Base-by-base conservation (phyloP, 2,888 invertebrate species). In the Drosophila mercatorum region DNA sequence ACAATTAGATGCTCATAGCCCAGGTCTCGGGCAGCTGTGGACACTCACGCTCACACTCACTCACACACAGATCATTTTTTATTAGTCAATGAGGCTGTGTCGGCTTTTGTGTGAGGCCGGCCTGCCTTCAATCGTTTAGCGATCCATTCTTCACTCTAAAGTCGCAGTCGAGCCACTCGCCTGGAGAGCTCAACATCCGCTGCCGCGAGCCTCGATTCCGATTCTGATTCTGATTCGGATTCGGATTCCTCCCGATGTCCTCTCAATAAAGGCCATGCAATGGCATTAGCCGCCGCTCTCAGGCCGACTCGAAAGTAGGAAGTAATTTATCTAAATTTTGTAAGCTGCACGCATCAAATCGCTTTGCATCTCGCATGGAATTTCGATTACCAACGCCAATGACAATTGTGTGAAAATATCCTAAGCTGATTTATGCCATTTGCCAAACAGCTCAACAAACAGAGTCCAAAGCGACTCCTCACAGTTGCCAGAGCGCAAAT, bases 41-140 rank as follows among this genome's bases (percentile, higher is more conserved):
- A 51, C 31, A 46, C 51, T 60, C 26, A 6, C 17, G 41, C 17
- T 53, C 38, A 62, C 26, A 5, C 17, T 41, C 22, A 55, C 17
- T 17, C 38, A 46, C 31, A 46, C 6, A 46, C 40, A 31, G 31
- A 31, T 31, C 2, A 2, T 44, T 66, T 81, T 84, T 80, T 82
- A 85, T 78, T 81, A 78, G 75, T 83, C 84, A 83, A 85, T 80
- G 80, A 80, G 80, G 52, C 68, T 74, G 70, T 78, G 64, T 65
- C 64, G 65, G 69, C 79, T 41, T 79, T 75, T 78, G 75, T 80
- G 60, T 51, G 57, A 28, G 47, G 51, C 31, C 55, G 68, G 73
- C 44, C 62, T 51, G 66, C 71, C 71, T 77, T 72, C 60, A 66
- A 75, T 72, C 78, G 72, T 71, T 80, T 75, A 78, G 78, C 72